A percentile compares a stretch with the other conserved stretches of the same genome.
Evolutionary conservation across 1,140 invertebrate species (phyloP).

Genomic region (Metopolophium dirhodum): DNA sequence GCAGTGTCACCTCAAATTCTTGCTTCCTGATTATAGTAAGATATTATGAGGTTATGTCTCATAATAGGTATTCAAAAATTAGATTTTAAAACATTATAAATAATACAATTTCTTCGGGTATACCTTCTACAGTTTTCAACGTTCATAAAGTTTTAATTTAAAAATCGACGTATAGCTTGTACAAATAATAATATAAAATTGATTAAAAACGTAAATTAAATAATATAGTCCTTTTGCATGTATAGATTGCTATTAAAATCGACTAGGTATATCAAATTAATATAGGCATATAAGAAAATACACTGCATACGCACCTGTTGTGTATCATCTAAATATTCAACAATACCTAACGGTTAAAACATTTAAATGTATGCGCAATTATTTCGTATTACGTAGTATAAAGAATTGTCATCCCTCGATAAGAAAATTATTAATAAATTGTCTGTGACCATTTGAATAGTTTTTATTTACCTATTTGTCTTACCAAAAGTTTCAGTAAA

Average conservation of each 20-base stretch:
- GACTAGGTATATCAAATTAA: not conserved
- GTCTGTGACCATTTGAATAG: not conserved
- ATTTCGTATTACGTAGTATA: not conserved
- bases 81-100: too few species aligned
- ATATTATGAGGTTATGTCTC: too few species aligned
- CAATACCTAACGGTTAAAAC: not conserved
- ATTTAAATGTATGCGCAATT: not conserved
- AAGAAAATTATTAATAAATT: not conserved
- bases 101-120: not conserved
- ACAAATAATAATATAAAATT: too few species aligned
- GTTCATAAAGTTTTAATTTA: not conserved
- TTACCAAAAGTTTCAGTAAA: too few species aligned
- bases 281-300: not conserved
- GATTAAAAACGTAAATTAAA: not conserved
- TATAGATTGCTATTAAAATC: not conserved
- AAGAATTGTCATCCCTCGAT: not conserved
- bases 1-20: too few species aligned
- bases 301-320: not conserved
- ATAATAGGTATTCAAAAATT: too few species aligned
- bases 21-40: too few species aligned
- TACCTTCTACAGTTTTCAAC: not conserved
- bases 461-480: not conserved
- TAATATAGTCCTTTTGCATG: not conserved
- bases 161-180: not conserved
- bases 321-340: not conserved